Percentiles rank a stretch among this genome's conserved stretches.
These are phyloP conservation scores for Sipha flava DNA, from an alignment of 1,140 invertebrate genomes.

Conservation along the genomic window DNA sequence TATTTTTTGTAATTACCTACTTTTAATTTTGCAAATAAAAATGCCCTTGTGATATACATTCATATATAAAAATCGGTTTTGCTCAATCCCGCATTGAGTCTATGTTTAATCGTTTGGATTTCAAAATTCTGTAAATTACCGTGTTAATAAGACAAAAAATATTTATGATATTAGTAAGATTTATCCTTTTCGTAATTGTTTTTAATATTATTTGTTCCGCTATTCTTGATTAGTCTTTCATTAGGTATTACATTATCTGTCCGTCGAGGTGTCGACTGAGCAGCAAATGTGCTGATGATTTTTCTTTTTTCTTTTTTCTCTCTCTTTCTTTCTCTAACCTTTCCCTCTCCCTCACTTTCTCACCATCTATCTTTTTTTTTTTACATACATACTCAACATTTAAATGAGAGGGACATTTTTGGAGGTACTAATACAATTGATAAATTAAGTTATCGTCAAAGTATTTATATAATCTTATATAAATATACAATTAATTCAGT, in stretches of 20 bases:
- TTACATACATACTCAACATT: neutral
- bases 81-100: neutral
- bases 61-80: neutral
- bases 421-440: neutral
- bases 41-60: neutral
- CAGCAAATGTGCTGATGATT: neutral
- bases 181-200: neutral
- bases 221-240: neutral
- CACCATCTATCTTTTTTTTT: neutral
- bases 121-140: neutral
- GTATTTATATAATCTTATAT: neutral
- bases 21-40: neutral
- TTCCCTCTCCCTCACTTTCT: neutral
- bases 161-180: neutral
- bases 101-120: neutral
- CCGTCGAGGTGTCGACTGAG: no score
- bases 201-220: neutral
- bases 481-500: neutral
- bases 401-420: neutral
- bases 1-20: neutral
- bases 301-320: neutral
- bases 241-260: neutral
- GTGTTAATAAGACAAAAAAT: neutral
- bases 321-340: neutral
- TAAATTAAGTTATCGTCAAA: neutral